These are phyloP conservation scores for Ornithorhynchus anatinus DNA, from an alignment of 2,113 vertebrate species.

Conservation along the genomic window DNA sequence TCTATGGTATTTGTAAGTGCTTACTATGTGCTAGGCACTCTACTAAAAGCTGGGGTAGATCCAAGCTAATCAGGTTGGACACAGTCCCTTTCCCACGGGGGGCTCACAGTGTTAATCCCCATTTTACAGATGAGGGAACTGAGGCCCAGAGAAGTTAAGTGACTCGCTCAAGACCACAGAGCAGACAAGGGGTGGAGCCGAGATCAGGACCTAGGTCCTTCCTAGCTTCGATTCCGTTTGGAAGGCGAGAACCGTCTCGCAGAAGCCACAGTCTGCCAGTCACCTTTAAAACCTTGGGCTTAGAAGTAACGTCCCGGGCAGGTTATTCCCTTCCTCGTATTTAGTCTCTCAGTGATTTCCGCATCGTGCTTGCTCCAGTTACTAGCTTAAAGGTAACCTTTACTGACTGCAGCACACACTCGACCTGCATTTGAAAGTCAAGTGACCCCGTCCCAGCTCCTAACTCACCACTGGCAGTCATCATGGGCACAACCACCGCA, in stretches of 20 bases:
- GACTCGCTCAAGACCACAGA: no score
- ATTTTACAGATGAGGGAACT: no score
- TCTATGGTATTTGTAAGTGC: no score
- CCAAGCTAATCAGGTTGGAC: no score
- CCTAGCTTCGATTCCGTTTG: neutral
- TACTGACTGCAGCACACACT: neutral
- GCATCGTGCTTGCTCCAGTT: neutral
- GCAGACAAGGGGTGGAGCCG: no score
- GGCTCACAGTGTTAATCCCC: no score
- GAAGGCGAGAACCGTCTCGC: neutral
- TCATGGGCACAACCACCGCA: neutral
- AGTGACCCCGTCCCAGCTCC: neutral
- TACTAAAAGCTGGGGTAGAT: no score
- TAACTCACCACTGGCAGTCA: neutral
- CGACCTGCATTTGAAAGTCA: neutral
- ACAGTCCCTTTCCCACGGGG: no score
- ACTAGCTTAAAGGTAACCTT: no score
- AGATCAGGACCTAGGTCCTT: no score
- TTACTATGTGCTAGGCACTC: no score
- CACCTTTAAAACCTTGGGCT: neutral
- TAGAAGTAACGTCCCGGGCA: neutral
- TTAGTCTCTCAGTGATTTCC: neutral
- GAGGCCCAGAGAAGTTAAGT: no score
- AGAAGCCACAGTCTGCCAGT: neutral
- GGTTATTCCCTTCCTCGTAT: neutral